These are phyloP conservation scores for Myripristis jacobus DNA, from an alignment of 2,797 vertebrate genomes.

Conservation along the genomic window DNA sequence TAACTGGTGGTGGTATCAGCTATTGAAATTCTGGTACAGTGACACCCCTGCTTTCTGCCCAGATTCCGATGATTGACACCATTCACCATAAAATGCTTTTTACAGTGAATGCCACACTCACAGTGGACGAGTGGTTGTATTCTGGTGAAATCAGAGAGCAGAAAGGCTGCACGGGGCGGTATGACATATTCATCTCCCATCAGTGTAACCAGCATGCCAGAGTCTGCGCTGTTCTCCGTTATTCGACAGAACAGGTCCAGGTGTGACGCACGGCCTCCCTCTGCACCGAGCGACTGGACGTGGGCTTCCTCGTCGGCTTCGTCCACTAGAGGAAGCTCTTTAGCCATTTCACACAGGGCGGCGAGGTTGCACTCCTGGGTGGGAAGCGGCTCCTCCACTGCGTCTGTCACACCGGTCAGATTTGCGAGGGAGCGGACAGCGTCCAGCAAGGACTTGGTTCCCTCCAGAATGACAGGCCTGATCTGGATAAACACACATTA, in stretches of 20 bases:
- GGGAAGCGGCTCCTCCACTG: constrained; percentile 47
- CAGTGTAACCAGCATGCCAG: constrained; percentile 80
- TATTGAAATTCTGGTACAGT: too few relatives aligned
- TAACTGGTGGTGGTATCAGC: too few relatives aligned
- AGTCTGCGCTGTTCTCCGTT: constrained; percentile 82
- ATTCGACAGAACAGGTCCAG: constrained; percentile 87
- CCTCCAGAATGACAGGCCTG: constrained; percentile 86
- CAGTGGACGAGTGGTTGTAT: constrained; percentile 88
- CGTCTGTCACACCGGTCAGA: constrained; percentile 63
- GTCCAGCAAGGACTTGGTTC: constrained; percentile 84
- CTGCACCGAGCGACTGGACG: constrained; percentile 62
- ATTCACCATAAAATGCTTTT: neutral
- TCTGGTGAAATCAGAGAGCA: constrained; percentile 92
- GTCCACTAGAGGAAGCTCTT: constrained; percentile 81
- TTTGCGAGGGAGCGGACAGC: constrained; percentile 83
- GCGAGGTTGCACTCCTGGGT: constrained; percentile 82
- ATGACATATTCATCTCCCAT: constrained; percentile 92
- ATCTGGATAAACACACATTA: constrained; percentile 80
- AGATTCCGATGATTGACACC: too few relatives aligned
- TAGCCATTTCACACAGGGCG: constrained; percentile 93
- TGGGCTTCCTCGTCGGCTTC: constrained; percentile 59
- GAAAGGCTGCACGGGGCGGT: constrained; percentile 88
- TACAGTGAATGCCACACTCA: constrained; percentile 81
- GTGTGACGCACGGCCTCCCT: constrained; percentile 69
- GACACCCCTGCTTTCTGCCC: neutral